Evolutionary conservation across 1,140 invertebrate species (phyloP).

Genomic region (Pseudomyrmex flavicornis): DNA sequence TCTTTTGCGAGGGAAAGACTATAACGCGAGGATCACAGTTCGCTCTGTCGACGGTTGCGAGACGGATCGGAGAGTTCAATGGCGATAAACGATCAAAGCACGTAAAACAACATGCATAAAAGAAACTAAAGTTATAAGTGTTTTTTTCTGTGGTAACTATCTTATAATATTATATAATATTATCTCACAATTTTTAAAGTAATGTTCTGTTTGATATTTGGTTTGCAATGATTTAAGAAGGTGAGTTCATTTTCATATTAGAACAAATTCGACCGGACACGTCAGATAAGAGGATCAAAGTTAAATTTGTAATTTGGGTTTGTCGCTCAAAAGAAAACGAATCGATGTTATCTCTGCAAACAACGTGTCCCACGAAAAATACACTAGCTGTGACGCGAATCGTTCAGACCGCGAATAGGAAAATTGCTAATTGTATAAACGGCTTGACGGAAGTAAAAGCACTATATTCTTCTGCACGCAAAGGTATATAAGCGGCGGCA

Average conservation of each 20-base stretch:
- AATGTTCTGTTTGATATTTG: no score
- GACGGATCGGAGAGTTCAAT: no score
- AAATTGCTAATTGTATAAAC: conserved; percentile 49
- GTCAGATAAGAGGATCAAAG: background rate
- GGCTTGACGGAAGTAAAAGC: conserved; percentile 29
- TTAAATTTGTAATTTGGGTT: background rate
- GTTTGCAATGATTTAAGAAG: no score
- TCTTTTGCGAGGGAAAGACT: no score
- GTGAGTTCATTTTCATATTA: background rate
- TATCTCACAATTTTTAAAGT: no score
- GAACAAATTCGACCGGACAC: background rate
- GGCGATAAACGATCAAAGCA: background rate
- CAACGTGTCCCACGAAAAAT: background rate
- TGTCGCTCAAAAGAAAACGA: background rate
- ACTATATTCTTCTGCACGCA: conserved; percentile 45
- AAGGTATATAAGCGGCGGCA: conserved; percentile 5
- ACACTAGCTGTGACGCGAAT: conserved; percentile 10
- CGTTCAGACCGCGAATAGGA: conserved; percentile 11
- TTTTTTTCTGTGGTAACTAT: background rate
- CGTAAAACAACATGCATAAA: background rate
- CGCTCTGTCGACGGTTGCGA: no score
- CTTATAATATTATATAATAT: background rate
- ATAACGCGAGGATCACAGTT: no score
- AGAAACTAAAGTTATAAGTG: background rate
- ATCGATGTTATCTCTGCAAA: background rate